Base-by-base conservation (phyloP, 2,888 invertebrate genomes). In the Gerosis bhagava region DNA sequence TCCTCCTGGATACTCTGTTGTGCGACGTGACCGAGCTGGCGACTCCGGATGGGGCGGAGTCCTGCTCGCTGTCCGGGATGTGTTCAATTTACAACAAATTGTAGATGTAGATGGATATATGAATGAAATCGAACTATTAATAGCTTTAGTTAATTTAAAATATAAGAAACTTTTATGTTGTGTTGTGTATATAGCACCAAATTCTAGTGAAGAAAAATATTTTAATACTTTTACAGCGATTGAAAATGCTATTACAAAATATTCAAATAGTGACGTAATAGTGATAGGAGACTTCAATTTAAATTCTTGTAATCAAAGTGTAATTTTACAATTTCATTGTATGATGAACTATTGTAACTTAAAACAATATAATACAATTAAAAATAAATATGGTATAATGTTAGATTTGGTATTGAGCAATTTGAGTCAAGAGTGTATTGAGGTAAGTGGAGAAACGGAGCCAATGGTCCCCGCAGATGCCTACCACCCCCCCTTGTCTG, bases 1-100 rank as follows among this genome's bases (percentile, higher is more conserved):
- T 28, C 39, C 39, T 3, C 5, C 39, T 3, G 39, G 39, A 3
- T 39, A 39, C 12, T 12, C 4, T 4, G 26, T 39, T 2, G 7
- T 26, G 2, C 28, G 39, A 1, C 26, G 28, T 0, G 39, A 39
- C 28, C 39, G 39, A 1, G 12, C 8, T 2, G 26, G 19, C 3
- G 39, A 39, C n/a, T 17, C 19, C 0, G 39, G 39, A 4, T 39
- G 39, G 39, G 39, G 39, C 3, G 39, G 26, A 17, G 28, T 28
- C 1, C 19, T 39, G 1, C 11, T 39, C 0, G 39, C 26, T 0
- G 12, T 39, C 4, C 16, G 19, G 3, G 28, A 26, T 4, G 8
- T 7, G 5, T 19, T 28, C 6, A 2, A 8, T 1, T 3, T 19
- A 1, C 17, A 12, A 7, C 28, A 28, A 15, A 16, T 37, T 7